Conservation (phyloP, 1,140 invertebrate species). For the Drosophila obscura region DNA sequence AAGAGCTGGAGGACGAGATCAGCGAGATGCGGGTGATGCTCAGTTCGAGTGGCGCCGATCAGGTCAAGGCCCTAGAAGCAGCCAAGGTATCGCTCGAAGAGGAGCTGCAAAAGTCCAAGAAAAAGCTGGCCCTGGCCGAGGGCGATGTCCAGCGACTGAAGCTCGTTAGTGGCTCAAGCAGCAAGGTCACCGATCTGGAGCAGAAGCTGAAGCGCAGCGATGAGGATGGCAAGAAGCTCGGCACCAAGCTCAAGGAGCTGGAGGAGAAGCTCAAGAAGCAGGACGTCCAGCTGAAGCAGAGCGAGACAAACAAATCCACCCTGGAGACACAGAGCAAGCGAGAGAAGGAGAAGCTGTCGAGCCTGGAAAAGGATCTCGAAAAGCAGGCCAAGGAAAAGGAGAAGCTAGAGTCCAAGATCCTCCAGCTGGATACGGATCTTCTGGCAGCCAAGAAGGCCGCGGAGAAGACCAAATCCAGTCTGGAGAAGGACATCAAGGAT, state of each 20-base stretch:
- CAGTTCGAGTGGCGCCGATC: slow-evolving; percentile 51
- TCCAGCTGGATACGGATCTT: slow-evolving; percentile 84
- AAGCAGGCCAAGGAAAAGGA: slow-evolving; percentile 85
- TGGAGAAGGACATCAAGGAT: slow-evolving; percentile 85
- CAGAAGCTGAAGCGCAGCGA: slow-evolving; percentile 74
- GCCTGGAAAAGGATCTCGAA: slow-evolving; percentile 88
- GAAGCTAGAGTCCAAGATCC: slow-evolving; percentile 70
- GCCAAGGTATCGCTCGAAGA: slow-evolving; percentile 66
- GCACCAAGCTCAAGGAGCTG: slow-evolving; percentile 69
- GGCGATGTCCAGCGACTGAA: slow-evolving; percentile 74
- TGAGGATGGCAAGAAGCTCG: slow-evolving; percentile 70
- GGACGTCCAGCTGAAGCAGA: slow-evolving; percentile 68
- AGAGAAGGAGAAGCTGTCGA: slow-evolving; percentile 86
- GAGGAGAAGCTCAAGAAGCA: slow-evolving; percentile 81
- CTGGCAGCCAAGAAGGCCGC: slow-evolving; percentile 84
- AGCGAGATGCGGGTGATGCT: slow-evolving; percentile 73
- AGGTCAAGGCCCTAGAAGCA: slow-evolving; percentile 68
- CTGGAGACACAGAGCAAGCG: slow-evolving; percentile 68
- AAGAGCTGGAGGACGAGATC: slow-evolving; percentile 83
- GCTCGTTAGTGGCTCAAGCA: slow-evolving; percentile 46
- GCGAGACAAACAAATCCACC: slow-evolving; percentile 59
- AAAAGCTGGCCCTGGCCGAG: slow-evolving; percentile 65
- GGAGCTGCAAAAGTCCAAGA: slow-evolving; percentile 70
- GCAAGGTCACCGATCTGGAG: slow-evolving; percentile 70
- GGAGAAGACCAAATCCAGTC: slow-evolving; percentile 84